Conservation (phyloP, 2,888 invertebrate species). For the Volucella inflata region DNA sequence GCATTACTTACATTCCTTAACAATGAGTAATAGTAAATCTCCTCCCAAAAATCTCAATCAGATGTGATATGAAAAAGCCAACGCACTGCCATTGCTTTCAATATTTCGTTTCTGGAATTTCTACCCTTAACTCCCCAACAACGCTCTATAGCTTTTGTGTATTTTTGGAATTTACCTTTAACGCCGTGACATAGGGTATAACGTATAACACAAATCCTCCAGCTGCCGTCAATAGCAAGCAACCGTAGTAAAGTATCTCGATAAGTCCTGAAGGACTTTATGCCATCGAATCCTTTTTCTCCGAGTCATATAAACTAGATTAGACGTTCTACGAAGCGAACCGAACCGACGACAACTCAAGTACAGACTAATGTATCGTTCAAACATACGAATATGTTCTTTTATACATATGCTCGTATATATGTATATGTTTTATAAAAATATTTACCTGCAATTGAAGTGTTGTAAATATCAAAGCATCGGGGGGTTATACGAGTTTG, state of each 20-base stretch:
- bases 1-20: neutral
- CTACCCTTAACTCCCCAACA: neutral
- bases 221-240: constrained; percentile 36
- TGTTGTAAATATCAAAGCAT: neutral
- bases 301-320: constrained; percentile 52
- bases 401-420: no score
- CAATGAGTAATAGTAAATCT: constrained; percentile 22
- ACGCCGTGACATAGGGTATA: constrained; percentile 13
- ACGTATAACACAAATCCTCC: constrained; percentile 32
- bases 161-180: constrained; percentile 47
- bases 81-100: constrained; percentile 29
- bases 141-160: neutral
- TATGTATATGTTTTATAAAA: no score
- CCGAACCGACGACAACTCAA: neutral
- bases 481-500: neutral
- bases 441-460: constrained; percentile 26
- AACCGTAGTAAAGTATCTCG: constrained; percentile 39
- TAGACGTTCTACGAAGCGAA: constrained; percentile 13
- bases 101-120: constrained; percentile 36
- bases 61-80: constrained; percentile 50
- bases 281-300: constrained; percentile 51
- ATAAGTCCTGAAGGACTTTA: constrained; percentile 41
- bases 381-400: no score
- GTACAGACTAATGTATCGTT: no score
- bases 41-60: constrained; percentile 38